These are phyloP conservation scores for Alectoris magna DNA, from an alignment of 2,797 vertebrate genomes.

Conservation along the genomic window DNA sequence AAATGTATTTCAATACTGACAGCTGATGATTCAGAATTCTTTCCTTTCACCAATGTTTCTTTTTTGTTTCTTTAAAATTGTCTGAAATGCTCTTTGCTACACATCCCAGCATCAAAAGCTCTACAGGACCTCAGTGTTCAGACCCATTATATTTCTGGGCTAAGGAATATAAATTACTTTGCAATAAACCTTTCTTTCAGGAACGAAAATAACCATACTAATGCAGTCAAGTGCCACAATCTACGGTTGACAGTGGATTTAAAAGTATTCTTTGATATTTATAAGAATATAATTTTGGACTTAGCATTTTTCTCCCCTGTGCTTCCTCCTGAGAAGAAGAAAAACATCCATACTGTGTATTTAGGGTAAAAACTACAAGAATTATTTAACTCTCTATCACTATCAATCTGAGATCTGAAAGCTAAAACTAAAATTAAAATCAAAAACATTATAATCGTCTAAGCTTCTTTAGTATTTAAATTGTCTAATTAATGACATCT, in stretches of 20 bases:
- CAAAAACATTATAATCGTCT: neutral
- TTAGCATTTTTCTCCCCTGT: neutral
- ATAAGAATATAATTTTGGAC: neutral
- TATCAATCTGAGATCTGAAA: neutral
- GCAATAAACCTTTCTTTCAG: constrained; percentile 49
- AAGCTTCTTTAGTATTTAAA: neutral
- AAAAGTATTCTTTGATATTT: constrained; percentile 16
- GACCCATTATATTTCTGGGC: constrained; percentile 29
- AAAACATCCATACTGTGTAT: neutral
- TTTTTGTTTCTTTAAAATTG: constrained; percentile 59
- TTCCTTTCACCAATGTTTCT: constrained; percentile 16
- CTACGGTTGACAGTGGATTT: neutral
- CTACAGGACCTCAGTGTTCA: constrained; percentile 31
- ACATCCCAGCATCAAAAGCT: constrained; percentile 48
- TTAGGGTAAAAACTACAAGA: neutral
- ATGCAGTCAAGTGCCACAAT: constrained; percentile 33
- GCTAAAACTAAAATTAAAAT: neutral
- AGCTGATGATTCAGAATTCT: constrained; percentile 63
- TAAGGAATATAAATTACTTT: constrained; percentile 48
- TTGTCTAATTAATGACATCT: neutral
- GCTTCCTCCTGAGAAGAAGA: neutral
- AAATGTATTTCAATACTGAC: constrained; percentile 62
- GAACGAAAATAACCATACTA: constrained; percentile 43
- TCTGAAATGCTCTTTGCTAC: constrained; percentile 45
- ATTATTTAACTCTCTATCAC: neutral